Conservation (phyloP, 2,113 vertebrate genomes). For the Columba livia region DNA sequence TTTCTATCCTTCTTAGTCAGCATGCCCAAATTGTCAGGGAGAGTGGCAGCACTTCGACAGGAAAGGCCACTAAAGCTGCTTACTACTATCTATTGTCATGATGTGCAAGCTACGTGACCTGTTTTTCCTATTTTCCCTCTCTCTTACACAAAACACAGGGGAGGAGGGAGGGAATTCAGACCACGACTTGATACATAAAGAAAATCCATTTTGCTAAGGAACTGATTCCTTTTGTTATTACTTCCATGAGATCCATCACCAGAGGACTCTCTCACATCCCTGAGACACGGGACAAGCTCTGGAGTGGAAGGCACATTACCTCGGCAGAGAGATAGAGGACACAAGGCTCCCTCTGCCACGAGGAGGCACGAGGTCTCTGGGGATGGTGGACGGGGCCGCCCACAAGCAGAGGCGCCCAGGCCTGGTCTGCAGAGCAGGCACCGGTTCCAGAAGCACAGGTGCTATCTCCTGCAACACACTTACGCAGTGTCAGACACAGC, state of each 20-base stretch:
- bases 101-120: not conserved
- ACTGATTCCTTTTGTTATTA: not conserved
- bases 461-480: accelerated
- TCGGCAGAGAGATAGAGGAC: not conserved
- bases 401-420: not conserved
- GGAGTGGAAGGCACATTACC: not conserved
- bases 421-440: accelerated
- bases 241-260: not conserved
- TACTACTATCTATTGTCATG: not conserved
- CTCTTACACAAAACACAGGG: not conserved
- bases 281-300: not conserved
- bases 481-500: not conserved
- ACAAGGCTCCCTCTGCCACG: not conserved
- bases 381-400: not conserved
- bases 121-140: not conserved
- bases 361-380: not conserved
- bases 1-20: not conserved
- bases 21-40: not conserved
- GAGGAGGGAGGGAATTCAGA: not conserved
- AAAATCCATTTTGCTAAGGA: not conserved
- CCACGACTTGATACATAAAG: not conserved
- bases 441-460: not conserved
- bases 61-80: not conserved
- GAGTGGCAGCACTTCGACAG: not conserved
- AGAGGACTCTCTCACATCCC: not conserved